phyloP scores from a whole-genome alignment of 2,797 vertebrate species.

The Tadarida brasiliensis region DNA sequence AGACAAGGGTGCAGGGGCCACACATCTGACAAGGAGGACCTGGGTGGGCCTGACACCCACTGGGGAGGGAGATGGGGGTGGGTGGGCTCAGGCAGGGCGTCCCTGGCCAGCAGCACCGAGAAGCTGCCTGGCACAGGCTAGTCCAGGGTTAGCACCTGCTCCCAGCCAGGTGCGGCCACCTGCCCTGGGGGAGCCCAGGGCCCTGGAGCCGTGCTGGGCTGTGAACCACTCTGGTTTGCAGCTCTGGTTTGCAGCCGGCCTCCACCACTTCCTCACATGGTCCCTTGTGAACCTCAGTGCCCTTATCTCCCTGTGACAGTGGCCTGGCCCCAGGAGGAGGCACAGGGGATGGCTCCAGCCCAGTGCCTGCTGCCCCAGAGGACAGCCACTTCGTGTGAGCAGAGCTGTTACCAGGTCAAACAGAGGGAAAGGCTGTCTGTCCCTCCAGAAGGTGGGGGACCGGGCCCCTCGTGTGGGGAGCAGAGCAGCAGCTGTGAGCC shows the following conservation, averaged over 20 bases:
- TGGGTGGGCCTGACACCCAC: not conserved
- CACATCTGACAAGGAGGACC: not conserved
- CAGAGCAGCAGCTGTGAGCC: not conserved
- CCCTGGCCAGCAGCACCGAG: no score
- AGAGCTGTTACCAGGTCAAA: not conserved
- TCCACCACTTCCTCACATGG: not conserved
- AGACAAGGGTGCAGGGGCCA: not conserved
- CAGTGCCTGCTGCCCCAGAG: not conserved
- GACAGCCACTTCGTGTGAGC: accelerated
- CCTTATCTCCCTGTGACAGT: not conserved
- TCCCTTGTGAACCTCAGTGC: not conserved
- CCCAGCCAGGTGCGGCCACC: not conserved
- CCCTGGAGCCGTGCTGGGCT: not conserved
- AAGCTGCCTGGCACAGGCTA: accelerated
- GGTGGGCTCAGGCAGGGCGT: not conserved
- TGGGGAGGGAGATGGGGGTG: accelerated
- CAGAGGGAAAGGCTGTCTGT: not conserved
- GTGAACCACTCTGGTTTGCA: accelerated
- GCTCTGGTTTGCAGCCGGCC: not conserved
- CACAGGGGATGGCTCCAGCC: not conserved
- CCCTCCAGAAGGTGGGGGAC: accelerated
- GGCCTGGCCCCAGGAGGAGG: not conserved
- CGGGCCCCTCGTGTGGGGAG: not conserved
- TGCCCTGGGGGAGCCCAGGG: not conserved
- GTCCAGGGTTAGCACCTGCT: not conserved